Base-by-base conservation (phyloP, 2,113 vertebrate species). In the Pholis gunnellus region DNA sequence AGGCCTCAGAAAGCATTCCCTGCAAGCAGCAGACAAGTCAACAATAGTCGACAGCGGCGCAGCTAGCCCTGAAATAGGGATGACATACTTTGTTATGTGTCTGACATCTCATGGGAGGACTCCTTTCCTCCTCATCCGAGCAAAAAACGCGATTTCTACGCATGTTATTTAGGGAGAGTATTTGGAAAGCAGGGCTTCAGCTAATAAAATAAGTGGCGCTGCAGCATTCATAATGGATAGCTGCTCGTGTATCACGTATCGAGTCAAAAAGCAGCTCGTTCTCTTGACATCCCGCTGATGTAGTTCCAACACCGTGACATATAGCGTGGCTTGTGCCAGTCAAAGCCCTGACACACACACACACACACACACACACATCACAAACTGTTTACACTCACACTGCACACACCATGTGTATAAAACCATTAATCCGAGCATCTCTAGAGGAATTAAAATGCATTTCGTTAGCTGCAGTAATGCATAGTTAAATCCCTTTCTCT, bases 51-150 rank as follows among this genome's bases (percentile, higher is more conserved):
- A 79, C 82, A 56, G 80, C 10, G 22, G 76, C 1, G 57, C 81
- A 83, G 70, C 84, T 75, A 64, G 61, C 69, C 78, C 75, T 86
- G 87, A 89, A 88, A 88, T 52, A 79, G 57, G 81, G 46, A 87
- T 87, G 84, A 87, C 83, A 91, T 63, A 82, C 79, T 90, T 88
- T 79, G 83, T 91, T 72, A 86, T 80, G 84, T 20, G 48, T 38
- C 78, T 86, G 79, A 79, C 92, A 52, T 79, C 89, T 86, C 82
- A 81, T 17, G 72, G 89, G 81, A 83, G 63, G 79, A 75, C 6
- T n/a, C 48, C 73, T 85, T 78, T 11, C 34, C 61, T 63, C 79
- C 42, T 80, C 48, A 78, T 82, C 54, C 25, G 0, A 77, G 72
- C 70, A 73, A 60, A 60, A 85, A 81, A 67, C 8, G 46, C 22